Conservation (phyloP, 2,113 vertebrate genomes). For the Amphiprion percula region DNA sequence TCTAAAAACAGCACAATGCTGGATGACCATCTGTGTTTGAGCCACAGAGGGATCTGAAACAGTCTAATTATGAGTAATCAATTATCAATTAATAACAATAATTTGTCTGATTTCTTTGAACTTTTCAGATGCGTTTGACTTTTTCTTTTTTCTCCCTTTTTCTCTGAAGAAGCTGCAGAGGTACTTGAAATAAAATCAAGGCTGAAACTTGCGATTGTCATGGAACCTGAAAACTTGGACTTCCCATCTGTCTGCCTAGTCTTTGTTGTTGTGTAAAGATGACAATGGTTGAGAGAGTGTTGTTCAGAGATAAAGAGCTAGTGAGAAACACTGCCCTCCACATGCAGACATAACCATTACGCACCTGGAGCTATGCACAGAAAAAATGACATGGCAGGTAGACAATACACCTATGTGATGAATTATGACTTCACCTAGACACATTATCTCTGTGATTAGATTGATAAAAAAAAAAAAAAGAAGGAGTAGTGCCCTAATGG, state of each 20-base stretch:
- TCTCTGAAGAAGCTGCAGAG: neutral
- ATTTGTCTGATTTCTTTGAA: too few species aligned
- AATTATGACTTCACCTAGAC: constrained; percentile 8
- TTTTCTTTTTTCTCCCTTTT: neutral
- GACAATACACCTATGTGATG: constrained; percentile 35
- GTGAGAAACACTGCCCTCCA: constrained; percentile 24
- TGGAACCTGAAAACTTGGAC: neutral
- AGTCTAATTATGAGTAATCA: neutral
- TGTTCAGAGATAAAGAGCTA: constrained; percentile 22
- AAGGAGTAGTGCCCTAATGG: neutral
- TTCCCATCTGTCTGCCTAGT: constrained; percentile 27
- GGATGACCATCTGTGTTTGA: constrained; percentile 1
- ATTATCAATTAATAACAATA: too few species aligned
- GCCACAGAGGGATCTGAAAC: constrained; percentile 12
- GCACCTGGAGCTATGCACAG: constrained; percentile 33
- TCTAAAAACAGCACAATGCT: neutral
- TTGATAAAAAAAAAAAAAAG: neutral
- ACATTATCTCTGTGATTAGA: neutral
- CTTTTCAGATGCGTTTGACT: too few species aligned
- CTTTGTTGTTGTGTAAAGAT: constrained; percentile 28
- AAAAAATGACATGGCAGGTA: neutral
- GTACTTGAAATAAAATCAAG: neutral
- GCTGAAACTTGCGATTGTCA: neutral
- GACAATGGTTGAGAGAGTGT: neutral
- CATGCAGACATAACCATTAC: constrained; percentile 48